phyloP scores from a whole-genome alignment of 1,140 invertebrate genomes.

The Drosophila trapezifrons region DNA sequence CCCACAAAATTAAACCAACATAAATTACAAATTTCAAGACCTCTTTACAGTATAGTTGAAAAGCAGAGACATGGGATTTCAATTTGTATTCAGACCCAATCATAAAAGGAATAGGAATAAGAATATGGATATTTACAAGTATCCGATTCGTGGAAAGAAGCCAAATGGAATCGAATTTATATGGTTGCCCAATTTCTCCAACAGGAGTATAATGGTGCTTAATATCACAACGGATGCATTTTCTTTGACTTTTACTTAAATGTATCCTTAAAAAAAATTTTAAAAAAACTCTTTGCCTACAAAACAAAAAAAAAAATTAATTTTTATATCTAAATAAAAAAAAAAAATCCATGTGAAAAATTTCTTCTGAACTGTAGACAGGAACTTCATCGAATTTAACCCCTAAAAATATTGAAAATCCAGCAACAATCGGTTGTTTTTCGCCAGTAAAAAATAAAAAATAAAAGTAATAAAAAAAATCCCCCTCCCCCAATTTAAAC shows the following conservation, averaged over 20 bases:
- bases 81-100: constrained; percentile 5
- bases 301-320: neutral
- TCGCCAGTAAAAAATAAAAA: neutral
- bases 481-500: neutral
- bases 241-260: constrained; percentile 9
- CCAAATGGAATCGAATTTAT: constrained; percentile 16
- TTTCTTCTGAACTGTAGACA: constrained; percentile 18
- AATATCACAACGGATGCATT: constrained; percentile 11
- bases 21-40: neutral
- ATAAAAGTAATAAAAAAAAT: neutral
- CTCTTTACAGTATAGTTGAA: constrained; percentile 21
- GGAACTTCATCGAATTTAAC: constrained; percentile 4
- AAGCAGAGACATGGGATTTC: constrained; percentile 13
- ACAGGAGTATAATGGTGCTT: constrained; percentile 6
- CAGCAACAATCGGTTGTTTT: constrained; percentile 7
- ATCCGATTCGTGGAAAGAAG: neutral
- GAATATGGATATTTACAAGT: neutral
- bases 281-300: neutral
- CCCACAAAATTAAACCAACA: neutral
- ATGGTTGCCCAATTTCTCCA: constrained; percentile 6
- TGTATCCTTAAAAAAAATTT: neutral
- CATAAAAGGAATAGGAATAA: neutral
- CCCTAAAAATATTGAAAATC: neutral
- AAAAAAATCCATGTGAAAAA: constrained; percentile 1
- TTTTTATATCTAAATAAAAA: too few species aligned